phyloP scores from a whole-genome alignment of 2,797 vertebrate genomes.

The Falco columbarius region DNA sequence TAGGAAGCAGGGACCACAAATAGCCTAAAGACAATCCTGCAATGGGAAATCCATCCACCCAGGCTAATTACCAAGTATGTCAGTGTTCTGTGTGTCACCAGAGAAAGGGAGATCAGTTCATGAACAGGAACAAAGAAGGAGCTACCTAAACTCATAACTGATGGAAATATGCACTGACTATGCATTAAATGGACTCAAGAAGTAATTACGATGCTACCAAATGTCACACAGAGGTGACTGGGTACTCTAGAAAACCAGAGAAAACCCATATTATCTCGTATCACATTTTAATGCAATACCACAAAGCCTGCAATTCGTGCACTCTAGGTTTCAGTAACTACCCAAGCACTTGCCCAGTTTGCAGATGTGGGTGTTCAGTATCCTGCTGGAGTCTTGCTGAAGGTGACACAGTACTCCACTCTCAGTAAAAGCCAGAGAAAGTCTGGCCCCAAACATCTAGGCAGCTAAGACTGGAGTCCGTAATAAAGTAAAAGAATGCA shows the following conservation, averaged over 20 bases:
- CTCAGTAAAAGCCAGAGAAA: neutral
- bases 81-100: neutral
- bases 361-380: neutral
- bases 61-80: neutral
- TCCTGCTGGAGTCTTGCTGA: neutral
- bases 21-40: neutral
- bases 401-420: neutral
- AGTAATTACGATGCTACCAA: neutral
- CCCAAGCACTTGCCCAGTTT: neutral
- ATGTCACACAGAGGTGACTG: neutral
- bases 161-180: neutral
- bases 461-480: neutral
- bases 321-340: neutral
- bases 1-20: neutral
- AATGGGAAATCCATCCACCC: neutral
- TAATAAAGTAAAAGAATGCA: neutral
- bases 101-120: neutral
- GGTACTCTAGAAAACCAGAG: neutral
- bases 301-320: neutral
- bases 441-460: neutral
- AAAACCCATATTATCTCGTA: neutral
- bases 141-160: neutral
- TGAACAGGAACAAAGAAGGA: neutral
- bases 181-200: neutral
- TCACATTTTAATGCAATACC: neutral